These are phyloP conservation scores for Erebia epiphron DNA, from an alignment of 2,888 invertebrate genomes.

Conservation along the genomic window DNA sequence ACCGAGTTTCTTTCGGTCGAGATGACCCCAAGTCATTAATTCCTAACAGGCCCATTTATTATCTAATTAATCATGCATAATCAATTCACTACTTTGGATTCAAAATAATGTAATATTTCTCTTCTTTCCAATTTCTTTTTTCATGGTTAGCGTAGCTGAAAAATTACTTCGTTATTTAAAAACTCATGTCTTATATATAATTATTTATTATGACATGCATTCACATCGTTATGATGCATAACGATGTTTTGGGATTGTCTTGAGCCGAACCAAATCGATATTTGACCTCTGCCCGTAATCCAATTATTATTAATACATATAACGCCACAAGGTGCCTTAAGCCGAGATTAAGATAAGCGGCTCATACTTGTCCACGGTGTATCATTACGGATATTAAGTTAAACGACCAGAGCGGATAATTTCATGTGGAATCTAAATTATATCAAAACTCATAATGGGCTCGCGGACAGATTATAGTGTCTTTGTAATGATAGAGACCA, in stretches of 20 bases:
- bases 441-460: slow-evolving; percentile 63
- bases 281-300: slow-evolving; percentile 71
- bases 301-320: slow-evolving; percentile 75
- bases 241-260: neutral
- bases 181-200: too few species aligned
- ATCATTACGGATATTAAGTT: slow-evolving; percentile 70
- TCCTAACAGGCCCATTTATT: too few species aligned
- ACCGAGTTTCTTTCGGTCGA: too few species aligned
- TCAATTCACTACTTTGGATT: too few species aligned
- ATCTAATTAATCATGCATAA: too few species aligned
- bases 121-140: too few species aligned
- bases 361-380: slow-evolving; percentile 61
- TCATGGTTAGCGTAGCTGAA: too few species aligned
- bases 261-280: slow-evolving; percentile 49
- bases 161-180: too few species aligned
- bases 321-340: slow-evolving; percentile 66
- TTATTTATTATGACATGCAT: too few species aligned
- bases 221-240: neutral
- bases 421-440: slow-evolving; percentile 71
- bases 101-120: too few species aligned
- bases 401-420: slow-evolving; percentile 62
- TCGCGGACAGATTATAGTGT: slow-evolving; percentile 63
- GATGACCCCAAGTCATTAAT: too few species aligned
- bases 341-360: slow-evolving; percentile 75
- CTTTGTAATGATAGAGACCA: slow-evolving; percentile 49